Evolutionary conservation across 2,888 invertebrate species (phyloP).

Genomic region (Heliconius hortense): DNA sequence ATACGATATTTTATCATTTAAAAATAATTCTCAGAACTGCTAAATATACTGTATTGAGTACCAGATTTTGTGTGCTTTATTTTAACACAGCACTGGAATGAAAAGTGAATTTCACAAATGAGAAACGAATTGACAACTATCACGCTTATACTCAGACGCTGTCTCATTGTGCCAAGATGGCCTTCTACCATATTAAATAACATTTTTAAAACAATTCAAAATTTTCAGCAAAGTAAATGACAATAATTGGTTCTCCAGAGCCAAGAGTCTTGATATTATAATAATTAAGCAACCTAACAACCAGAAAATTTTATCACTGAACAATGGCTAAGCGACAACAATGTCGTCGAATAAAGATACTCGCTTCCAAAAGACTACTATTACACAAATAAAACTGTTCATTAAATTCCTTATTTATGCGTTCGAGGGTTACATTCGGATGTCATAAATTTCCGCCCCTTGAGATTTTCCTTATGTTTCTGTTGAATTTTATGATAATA

Average conservation of each 20-base stretch:
- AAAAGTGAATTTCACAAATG: no score
- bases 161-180: no score
- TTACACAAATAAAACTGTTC: conserved; percentile 55
- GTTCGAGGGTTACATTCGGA: conserved; percentile 56
- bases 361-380: conserved; percentile 47
- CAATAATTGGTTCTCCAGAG: conserved; percentile 60
- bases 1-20: no score
- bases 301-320: conserved; percentile 63
- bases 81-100: no score
- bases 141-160: no score
- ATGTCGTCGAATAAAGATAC: conserved; percentile 56
- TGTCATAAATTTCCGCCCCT: conserved; percentile 53
- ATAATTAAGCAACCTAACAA: conserved; percentile 66
- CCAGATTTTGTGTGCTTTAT: no score
- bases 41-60: no score
- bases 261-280: conserved; percentile 61
- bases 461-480: conserved; percentile 39
- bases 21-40: no score
- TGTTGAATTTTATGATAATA: conserved; percentile 34
- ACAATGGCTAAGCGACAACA: conserved; percentile 57
- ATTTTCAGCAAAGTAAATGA: conserved; percentile 66
- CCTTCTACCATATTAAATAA: no score
- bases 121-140: no score
- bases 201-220: conserved; percentile 51
- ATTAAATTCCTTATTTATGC: conserved; percentile 61